A percentile compares a stretch with the other conserved stretches of the same genome.
These are phyloP conservation scores for Pseudococcus jackbeardsleyi DNA, from an alignment of 2,888 invertebrate genomes.

Conservation along the genomic window DNA sequence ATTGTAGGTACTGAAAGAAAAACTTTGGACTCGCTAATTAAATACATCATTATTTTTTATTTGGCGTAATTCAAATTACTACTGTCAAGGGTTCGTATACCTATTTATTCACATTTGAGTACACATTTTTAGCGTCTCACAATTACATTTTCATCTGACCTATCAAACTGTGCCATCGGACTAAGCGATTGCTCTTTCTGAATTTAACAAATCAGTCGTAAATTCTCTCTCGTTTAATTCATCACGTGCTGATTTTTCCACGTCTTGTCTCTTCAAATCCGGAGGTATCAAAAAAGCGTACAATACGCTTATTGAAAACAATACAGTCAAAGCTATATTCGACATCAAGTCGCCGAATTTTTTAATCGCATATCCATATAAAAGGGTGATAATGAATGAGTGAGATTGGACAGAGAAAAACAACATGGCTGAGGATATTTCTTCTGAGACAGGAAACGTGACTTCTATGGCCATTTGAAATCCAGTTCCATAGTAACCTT, in stretches of 20 bases:
- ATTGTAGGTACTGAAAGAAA: too few relatives aligned
- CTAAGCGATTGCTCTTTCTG: too few relatives aligned
- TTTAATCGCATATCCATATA: conserved; percentile 70
- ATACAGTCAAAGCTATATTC: conserved; percentile 74
- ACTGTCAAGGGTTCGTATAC: too few relatives aligned
- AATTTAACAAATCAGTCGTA: background rate
- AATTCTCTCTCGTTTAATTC: background rate
- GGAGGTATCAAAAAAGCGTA: background rate
- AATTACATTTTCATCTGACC: too few relatives aligned
- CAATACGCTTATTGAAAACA: background rate
- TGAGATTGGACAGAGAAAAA: conserved; percentile 68
- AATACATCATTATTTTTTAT: too few relatives aligned
- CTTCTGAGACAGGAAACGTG: conserved; percentile 68
- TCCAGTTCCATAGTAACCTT: conserved; percentile 68
- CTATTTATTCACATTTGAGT: too few relatives aligned
- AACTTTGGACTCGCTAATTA: too few relatives aligned
- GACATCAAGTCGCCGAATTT: conserved; percentile 83
- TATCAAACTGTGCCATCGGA: too few relatives aligned
- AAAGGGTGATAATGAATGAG: conserved; percentile 67
- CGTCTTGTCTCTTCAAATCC: conserved; percentile 19
- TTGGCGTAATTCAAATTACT: too few relatives aligned
- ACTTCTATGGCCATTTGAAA: conserved; percentile 68
- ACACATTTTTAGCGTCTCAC: too few relatives aligned
- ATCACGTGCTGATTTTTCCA: background rate
- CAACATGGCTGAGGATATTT: conserved; percentile 68